Percentiles rank a stretch among this genome's conserved stretches.
phyloP scores from a whole-genome alignment of 1,140 invertebrate species.

The Hermatobates lingyangjiaoensis region DNA sequence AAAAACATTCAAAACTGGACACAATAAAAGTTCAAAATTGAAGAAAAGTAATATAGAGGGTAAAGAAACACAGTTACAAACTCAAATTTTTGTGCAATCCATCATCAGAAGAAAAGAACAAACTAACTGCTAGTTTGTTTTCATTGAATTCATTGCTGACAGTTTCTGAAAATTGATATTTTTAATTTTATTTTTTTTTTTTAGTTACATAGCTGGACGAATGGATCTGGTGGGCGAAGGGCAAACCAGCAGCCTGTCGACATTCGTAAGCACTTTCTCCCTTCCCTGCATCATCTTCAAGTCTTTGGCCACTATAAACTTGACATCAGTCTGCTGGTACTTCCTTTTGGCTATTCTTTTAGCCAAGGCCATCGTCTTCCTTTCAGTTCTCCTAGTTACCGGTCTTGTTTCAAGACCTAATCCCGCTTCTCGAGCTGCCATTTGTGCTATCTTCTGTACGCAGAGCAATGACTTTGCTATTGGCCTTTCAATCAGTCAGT shows the following conservation, averaged over 20 bases:
- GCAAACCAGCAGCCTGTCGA: slow-evolving; percentile 79
- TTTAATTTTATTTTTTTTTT: slow-evolving; percentile 23
- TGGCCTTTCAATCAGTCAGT: slow-evolving; percentile 84
- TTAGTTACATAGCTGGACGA: slow-evolving; percentile 74
- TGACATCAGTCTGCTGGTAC: slow-evolving; percentile 69
- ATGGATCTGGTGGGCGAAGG: slow-evolving; percentile 60
- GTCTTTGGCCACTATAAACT: slow-evolving; percentile 68
- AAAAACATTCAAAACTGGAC: no score
- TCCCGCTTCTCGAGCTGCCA: slow-evolving; percentile 64
- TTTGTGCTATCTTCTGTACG: slow-evolving; percentile 88
- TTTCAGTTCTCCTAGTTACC: slow-evolving; percentile 58
- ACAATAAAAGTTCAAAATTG: no score
- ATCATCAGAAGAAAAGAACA: no score
- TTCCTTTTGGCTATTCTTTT: slow-evolving; percentile 72
- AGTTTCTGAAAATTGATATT: background rate
- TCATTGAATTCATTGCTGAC: no score
- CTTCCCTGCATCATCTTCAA: slow-evolving; percentile 81
- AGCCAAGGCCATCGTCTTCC: slow-evolving; percentile 71
- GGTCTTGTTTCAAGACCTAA: slow-evolving; percentile 56
- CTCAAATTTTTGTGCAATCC: no score
- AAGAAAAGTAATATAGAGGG: no score
- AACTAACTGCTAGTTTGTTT: no score
- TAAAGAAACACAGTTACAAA: no score
- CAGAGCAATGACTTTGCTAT: slow-evolving; percentile 97
- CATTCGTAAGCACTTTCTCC: slow-evolving; percentile 84